A percentile compares a stretch with the other conserved stretches of the same genome.
phyloP scores from a whole-genome alignment of 2,113 vertebrate genomes.

The Anoura caudifer region DNA sequence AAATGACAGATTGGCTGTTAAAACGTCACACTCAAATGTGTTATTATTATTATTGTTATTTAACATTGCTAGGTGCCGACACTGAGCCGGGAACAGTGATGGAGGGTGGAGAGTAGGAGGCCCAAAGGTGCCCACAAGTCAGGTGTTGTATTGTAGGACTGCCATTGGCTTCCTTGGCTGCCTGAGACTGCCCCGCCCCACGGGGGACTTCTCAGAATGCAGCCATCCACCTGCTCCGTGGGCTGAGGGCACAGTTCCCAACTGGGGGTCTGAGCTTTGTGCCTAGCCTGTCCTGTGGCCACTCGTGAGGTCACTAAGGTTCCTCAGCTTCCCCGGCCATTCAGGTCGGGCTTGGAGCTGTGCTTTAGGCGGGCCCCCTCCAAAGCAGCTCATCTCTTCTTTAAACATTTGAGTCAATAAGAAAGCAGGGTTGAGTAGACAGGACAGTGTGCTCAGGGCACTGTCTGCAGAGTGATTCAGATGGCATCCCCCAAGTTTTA shows the following conservation, averaged over 20 bases:
- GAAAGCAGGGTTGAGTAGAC: background rate
- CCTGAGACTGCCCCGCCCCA: background rate
- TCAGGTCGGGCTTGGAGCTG: background rate
- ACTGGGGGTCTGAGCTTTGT: background rate
- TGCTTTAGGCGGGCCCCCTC: background rate
- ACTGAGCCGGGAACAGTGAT: background rate
- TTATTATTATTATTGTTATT: slow-evolving; percentile 77
- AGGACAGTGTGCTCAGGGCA: background rate
- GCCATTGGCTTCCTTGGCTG: background rate
- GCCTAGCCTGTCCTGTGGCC: background rate
- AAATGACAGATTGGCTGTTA: slow-evolving; percentile 67
- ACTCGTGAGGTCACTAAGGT: background rate
- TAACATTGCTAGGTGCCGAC: slow-evolving; percentile 65
- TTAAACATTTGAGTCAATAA: background rate
- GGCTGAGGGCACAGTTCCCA: background rate
- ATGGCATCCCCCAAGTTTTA: background rate
- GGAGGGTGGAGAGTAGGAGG: background rate
- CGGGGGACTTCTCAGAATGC: background rate
- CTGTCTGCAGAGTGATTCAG: background rate
- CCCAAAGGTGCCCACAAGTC: background rate
- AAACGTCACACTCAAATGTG: slow-evolving; percentile 57
- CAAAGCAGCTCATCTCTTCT: background rate
- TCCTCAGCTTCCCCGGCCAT: background rate
- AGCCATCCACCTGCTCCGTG: background rate
- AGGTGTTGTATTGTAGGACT: fast-evolving